phyloP scores from a whole-genome alignment of 2,797 vertebrate species.

The Sebastes baramenuke region DNA sequence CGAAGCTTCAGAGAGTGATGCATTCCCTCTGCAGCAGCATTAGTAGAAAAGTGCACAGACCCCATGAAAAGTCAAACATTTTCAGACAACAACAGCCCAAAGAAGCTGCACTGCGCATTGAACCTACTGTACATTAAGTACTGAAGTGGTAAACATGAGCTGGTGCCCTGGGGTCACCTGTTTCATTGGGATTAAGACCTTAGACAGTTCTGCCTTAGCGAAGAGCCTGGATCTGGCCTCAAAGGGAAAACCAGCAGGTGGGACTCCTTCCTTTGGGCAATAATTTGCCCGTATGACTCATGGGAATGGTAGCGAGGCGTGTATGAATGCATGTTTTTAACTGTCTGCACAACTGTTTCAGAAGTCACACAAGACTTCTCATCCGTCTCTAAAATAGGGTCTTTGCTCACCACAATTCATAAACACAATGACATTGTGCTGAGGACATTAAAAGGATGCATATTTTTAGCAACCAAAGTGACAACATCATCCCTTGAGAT shows the following conservation, averaged over 20 bases:
- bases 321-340: neutral
- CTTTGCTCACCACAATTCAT: neutral
- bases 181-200: constrained; percentile 26
- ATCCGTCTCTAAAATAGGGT: neutral
- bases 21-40: neutral
- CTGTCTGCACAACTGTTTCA: neutral
- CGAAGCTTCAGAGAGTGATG: neutral
- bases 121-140: neutral
- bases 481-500: constrained; percentile 20
- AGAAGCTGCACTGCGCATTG: constrained; percentile 1
- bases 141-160: constrained; percentile 40
- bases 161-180: constrained; percentile 5
- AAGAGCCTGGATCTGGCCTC: constrained; percentile 19
- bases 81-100: neutral
- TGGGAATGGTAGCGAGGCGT: neutral
- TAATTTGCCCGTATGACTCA: constrained; percentile 1
- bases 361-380: neutral
- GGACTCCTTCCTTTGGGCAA: constrained; percentile 8
- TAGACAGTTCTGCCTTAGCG: constrained; percentile 11
- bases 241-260: constrained; percentile 8
- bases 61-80: neutral
- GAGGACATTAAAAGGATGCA: neutral
- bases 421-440: constrained; percentile 10
- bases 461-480: constrained; percentile 46
- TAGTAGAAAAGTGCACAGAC: neutral